phyloP scores from a whole-genome alignment of 1,140 invertebrate species.

The Drosophila obscura region DNA sequence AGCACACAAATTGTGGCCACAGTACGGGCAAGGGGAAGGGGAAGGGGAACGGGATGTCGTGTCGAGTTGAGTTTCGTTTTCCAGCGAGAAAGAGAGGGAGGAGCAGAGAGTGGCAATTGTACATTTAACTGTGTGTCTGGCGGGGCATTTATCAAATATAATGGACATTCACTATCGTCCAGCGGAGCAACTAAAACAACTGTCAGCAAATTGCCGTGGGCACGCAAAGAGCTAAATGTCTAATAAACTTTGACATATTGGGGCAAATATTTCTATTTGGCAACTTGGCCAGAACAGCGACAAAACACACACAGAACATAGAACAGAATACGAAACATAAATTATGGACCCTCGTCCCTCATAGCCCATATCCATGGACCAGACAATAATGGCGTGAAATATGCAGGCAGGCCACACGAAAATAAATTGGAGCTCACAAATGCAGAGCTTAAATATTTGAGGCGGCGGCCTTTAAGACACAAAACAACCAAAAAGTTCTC shows the following conservation, averaged over 20 bases:
- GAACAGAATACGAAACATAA: conserved; percentile 48
- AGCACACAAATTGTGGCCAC: conserved; percentile 26
- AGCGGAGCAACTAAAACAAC: conserved; percentile 63
- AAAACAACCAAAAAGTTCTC: conserved; percentile 2
- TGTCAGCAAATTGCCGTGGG: conserved; percentile 76
- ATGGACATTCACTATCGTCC: conserved; percentile 71
- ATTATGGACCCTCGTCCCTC: conserved; percentile 36
- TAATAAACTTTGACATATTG: conserved; percentile 82
- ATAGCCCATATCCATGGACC: conserved; percentile 1
- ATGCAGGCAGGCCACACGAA: conserved; percentile 26
- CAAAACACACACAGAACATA: conserved; percentile 2
- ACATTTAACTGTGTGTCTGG: conserved; percentile 61
- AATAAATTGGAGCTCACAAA: conserved; percentile 58
- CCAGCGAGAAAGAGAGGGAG: conserved; percentile 14
- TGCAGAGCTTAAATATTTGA: conserved; percentile 69
- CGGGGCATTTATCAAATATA: conserved; percentile 78
- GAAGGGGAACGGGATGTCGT: conserved; percentile 42
- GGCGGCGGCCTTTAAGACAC: conserved; percentile 3
- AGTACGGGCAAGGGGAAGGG: conserved; percentile 30
- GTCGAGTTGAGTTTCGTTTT: conserved; percentile 28
- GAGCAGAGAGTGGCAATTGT: conserved; percentile 43
- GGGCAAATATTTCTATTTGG: conserved; percentile 73
- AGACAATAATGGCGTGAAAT: conserved; percentile 62
- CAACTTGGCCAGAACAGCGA: conserved; percentile 32
- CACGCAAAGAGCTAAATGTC: conserved; percentile 77